Conservation (phyloP, 2,797 vertebrate genomes). For the Lemur catta region DNA sequence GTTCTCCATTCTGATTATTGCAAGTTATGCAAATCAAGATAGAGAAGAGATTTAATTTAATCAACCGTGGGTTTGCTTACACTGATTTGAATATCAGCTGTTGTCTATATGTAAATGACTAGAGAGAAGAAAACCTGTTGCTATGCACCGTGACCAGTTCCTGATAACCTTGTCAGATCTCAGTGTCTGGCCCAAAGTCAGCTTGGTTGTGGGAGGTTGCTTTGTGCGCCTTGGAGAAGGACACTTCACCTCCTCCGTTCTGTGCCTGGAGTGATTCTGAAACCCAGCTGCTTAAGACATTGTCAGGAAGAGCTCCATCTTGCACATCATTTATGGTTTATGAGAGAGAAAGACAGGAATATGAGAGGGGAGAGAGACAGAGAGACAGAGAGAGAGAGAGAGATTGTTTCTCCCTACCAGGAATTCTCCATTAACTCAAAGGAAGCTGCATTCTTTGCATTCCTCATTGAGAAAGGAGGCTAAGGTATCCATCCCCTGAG, state of each 20-base stretch:
- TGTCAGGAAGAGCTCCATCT: neutral
- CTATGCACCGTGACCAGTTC: neutral
- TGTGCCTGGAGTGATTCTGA: neutral
- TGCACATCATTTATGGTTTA: neutral
- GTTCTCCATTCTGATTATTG: constrained; percentile 58
- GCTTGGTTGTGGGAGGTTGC: neutral
- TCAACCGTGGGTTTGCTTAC: constrained; percentile 60
- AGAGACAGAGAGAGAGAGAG: neutral
- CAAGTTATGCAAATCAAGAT: constrained; percentile 71
- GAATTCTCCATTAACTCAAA: neutral
- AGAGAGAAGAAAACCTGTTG: neutral
- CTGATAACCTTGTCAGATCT: neutral
- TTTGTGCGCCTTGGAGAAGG: neutral
- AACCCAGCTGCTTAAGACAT: neutral
- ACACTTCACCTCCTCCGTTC: neutral
- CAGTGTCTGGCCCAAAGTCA: neutral
- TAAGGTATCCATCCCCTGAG: neutral
- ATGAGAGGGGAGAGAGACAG: too few species aligned
- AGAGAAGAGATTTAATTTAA: constrained; percentile 73
- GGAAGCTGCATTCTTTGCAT: constrained; percentile 14
- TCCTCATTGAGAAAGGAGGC: neutral
- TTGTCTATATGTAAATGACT: constrained; percentile 16
- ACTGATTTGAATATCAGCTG: constrained; percentile 65
- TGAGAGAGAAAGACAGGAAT: neutral
- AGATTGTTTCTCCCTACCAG: neutral